phyloP scores from a whole-genome alignment of 2,113 vertebrate genomes.

The Oryzias celebensis region DNA sequence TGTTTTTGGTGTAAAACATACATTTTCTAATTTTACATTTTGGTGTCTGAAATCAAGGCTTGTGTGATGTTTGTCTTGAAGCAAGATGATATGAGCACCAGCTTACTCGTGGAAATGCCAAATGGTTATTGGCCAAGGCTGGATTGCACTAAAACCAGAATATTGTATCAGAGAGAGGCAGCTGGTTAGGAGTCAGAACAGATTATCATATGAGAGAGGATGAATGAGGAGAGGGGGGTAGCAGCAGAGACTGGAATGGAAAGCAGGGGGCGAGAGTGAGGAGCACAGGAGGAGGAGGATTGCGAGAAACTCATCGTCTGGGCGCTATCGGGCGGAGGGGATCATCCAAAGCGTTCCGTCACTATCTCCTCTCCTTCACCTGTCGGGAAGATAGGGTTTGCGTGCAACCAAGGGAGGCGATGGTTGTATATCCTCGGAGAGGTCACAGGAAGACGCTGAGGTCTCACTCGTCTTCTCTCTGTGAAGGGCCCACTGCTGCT shows the following conservation, averaged over 20 bases:
- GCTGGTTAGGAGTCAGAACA: constrained; percentile 81
- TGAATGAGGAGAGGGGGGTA: constrained; percentile 58
- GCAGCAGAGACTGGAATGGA: constrained; percentile 44
- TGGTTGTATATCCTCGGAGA: constrained; percentile 54
- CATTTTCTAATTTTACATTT: constrained; percentile 35
- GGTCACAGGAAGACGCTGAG: constrained; percentile 67
- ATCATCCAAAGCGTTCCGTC: constrained; percentile 64
- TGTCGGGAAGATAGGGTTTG: constrained; percentile 41
- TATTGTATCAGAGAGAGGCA: constrained; percentile 81
- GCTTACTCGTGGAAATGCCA: constrained; percentile 75
- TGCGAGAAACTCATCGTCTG: constrained; percentile 60
- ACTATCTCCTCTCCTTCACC: constrained; percentile 68
- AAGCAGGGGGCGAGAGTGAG: constrained; percentile 53
- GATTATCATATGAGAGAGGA: constrained; percentile 79
- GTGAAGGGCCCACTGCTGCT: constrained; percentile 59
- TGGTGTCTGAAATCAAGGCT: constrained; percentile 38
- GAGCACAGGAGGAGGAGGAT: constrained; percentile 42
- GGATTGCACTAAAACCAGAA: constrained; percentile 80
- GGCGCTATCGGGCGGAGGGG: constrained; percentile 62
- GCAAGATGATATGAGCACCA: constrained; percentile 55
- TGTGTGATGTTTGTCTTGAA: constrained; percentile 62
- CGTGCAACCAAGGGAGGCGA: constrained; percentile 4
- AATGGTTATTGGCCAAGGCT: constrained; percentile 76
- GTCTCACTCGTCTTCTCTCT: constrained; percentile 61
- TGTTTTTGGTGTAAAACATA: constrained; percentile 12